Evolutionary conservation across 2,113 vertebrate species (phyloP).

Genomic region (Tympanuchus pallidicinctus): DNA sequence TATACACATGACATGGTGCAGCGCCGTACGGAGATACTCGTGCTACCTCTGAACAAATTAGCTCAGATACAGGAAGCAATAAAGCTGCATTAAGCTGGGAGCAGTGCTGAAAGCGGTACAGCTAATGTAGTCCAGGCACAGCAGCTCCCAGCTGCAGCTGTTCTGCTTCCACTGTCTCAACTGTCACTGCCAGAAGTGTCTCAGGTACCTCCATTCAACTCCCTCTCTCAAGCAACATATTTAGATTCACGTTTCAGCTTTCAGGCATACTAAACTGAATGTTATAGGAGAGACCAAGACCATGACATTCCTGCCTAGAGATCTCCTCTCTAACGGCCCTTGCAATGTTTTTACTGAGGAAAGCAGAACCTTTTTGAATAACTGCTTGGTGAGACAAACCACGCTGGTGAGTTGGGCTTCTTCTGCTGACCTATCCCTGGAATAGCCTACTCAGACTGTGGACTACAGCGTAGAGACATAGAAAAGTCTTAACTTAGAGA

Average conservation of each 20-base stretch:
- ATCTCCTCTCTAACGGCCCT: background rate
- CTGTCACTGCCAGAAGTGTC: background rate
- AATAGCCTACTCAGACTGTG: background rate
- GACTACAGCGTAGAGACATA: background rate
- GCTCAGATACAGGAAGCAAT: constrained; percentile 48
- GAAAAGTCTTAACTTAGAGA: background rate
- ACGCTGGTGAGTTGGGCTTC: background rate
- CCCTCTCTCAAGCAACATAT: background rate
- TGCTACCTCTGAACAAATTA: constrained; percentile 53
- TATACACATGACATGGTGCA: constrained; percentile 6
- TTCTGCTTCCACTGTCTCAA: background rate
- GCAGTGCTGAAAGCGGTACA: background rate
- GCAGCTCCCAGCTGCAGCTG: background rate
- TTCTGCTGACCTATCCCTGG: background rate
- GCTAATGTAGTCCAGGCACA: background rate
- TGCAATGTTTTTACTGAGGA: fast-evolving
- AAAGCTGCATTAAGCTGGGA: constrained; percentile 27
- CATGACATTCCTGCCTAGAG: background rate
- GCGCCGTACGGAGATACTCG: background rate
- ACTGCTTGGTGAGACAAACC: background rate
- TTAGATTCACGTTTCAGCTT: background rate
- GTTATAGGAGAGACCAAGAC: background rate
- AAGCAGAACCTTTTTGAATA: background rate
- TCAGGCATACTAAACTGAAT: fast-evolving
- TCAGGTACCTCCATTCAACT: background rate